phyloP scores from a whole-genome alignment of 1,140 invertebrate genomes.

The Drosophila teissieri region DNA sequence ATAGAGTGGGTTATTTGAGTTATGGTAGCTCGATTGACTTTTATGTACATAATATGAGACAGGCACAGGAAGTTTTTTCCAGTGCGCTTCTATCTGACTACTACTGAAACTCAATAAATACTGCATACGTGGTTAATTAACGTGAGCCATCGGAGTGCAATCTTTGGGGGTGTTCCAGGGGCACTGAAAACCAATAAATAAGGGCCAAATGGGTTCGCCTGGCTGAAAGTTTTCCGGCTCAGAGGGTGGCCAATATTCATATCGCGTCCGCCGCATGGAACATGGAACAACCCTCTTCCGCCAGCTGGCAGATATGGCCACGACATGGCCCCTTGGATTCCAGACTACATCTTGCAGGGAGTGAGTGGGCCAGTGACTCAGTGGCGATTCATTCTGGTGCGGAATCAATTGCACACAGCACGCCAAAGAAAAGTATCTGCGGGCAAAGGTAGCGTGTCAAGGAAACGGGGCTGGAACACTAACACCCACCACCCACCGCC shows the following conservation, averaged over 20 bases:
- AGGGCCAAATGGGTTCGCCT: slow-evolving; percentile 1
- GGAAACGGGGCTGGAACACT: slow-evolving; percentile 36
- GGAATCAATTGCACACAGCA: slow-evolving; percentile 40
- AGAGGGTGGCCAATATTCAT: slow-evolving; percentile 25
- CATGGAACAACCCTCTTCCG: slow-evolving; percentile 45
- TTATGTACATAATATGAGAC: background rate
- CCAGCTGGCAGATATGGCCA: slow-evolving; percentile 25
- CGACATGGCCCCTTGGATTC: background rate
- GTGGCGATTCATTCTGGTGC: slow-evolving; percentile 13
- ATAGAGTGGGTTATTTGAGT: background rate
- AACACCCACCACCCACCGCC: slow-evolving; percentile 7
- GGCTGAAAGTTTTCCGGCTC: slow-evolving; percentile 10
- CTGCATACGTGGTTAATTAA: slow-evolving; percentile 52
- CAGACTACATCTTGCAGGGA: slow-evolving; percentile 14
- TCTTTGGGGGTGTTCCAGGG: slow-evolving; percentile 23
- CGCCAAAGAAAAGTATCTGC: slow-evolving; percentile 29
- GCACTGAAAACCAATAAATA: slow-evolving; percentile 24
- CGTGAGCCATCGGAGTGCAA: slow-evolving; percentile 14
- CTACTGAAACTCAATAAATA: slow-evolving; percentile 25
- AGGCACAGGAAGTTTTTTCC: background rate
- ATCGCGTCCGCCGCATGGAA: slow-evolving; percentile 27
- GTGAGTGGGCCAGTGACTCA: slow-evolving; percentile 22
- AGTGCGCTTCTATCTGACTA: slow-evolving; percentile 17
- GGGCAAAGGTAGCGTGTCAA: slow-evolving; percentile 53
- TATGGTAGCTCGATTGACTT: background rate